Conservation (phyloP, 2,113 vertebrate species). For the Erinaceus europaeus region DNA sequence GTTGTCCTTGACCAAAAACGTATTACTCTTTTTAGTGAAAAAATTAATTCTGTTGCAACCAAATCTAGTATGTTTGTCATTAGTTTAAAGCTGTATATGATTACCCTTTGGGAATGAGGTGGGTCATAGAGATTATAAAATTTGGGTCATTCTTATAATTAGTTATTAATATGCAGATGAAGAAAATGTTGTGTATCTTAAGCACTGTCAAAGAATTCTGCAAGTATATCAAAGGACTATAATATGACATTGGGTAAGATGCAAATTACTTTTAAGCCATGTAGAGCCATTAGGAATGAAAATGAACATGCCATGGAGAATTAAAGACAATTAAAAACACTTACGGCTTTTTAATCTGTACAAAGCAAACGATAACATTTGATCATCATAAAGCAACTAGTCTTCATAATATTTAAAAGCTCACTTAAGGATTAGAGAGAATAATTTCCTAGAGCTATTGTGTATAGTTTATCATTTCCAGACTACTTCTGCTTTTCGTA, state of each 20-base stretch:
- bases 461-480: conserved; percentile 13
- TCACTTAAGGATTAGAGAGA: conserved; percentile 48
- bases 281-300: conserved; percentile 53
- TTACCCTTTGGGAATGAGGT: conserved; percentile 42
- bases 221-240: conserved; percentile 32
- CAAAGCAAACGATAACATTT: conserved; percentile 52
- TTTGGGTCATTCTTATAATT: conserved; percentile 43
- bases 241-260: conserved; percentile 41
- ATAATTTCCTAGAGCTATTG: not conserved
- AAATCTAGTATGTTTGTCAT: conserved; percentile 16
- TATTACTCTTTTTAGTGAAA: not conserved
- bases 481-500: too few species aligned
- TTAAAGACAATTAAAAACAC: conserved; percentile 61
- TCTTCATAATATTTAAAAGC: conserved; percentile 50
- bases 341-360: conserved; percentile 47
- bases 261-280: conserved; percentile 56
- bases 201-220: conserved; percentile 52
- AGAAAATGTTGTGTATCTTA: conserved; percentile 46
- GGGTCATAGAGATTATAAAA: conserved; percentile 39
- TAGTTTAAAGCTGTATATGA: not conserved
- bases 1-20: conserved; percentile 44
- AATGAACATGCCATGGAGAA: conserved; percentile 42
- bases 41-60: conserved; percentile 48
- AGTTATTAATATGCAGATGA: conserved; percentile 51
- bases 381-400: conserved; percentile 48